Percentiles rank a stretch among this genome's conserved stretches.
These are phyloP conservation scores for Trichacis sp. DNA, from an alignment of 2,888 invertebrate species.

Conservation along the genomic window DNA sequence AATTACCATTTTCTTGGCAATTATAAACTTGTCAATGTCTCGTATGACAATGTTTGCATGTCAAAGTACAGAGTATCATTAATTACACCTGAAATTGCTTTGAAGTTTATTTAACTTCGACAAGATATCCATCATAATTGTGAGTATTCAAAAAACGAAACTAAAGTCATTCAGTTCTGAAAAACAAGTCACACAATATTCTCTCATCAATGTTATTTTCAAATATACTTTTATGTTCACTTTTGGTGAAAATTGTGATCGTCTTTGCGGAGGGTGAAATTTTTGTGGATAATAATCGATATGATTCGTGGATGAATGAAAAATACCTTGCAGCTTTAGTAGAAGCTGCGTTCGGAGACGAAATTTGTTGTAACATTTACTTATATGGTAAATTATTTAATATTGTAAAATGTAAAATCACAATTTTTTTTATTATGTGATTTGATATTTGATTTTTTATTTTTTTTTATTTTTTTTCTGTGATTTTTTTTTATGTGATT, in stretches of 20 bases:
- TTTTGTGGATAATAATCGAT: not conserved
- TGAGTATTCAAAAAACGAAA: too few relatives aligned
- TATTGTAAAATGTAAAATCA: too few relatives aligned
- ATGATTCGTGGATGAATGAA: conserved; percentile 47
- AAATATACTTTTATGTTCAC: not conserved
- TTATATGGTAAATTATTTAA: conserved; percentile 25
- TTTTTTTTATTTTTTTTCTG: too few relatives aligned
- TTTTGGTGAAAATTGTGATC: not conserved
- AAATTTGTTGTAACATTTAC: conserved; percentile 52
- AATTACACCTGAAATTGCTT: not conserved
- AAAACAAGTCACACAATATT: too few relatives aligned
- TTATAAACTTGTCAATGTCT: too few relatives aligned
- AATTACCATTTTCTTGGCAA: too few relatives aligned
- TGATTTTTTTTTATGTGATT: too few relatives aligned
- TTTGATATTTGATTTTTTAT: too few relatives aligned
- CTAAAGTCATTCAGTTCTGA: not conserved
- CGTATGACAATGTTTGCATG: not conserved
- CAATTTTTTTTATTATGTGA: too few relatives aligned
- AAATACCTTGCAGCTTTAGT: conserved; percentile 45
- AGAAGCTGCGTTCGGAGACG: conserved; percentile 42
- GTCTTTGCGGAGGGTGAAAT: not conserved
- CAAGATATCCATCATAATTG: not conserved
- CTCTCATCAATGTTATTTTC: not conserved
- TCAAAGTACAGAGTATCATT: not conserved
- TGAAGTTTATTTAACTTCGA: not conserved